A percentile compares a stretch with the other conserved stretches of the same genome.
phyloP scores from a whole-genome alignment of 2,797 vertebrate species.

The Hydrolagus colliei region DNA sequence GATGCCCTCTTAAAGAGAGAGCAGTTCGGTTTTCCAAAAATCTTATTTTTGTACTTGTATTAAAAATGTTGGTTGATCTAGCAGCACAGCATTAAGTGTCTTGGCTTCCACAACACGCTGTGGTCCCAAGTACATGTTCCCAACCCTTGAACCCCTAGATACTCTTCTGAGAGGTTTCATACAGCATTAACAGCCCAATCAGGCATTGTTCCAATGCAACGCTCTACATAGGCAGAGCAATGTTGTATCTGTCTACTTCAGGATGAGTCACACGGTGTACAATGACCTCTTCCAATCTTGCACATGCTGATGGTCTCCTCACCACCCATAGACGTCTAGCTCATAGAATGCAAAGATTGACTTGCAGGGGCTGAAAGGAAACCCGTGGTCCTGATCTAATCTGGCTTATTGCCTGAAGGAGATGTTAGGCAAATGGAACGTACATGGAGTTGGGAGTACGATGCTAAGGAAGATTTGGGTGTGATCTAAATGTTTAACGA shows the following conservation, averaged over 20 bases:
- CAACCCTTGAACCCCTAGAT: background rate
- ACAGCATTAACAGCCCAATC: background rate
- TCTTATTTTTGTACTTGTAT: background rate
- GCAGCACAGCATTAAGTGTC: background rate
- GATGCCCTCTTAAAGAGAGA: background rate
- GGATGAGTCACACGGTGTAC: too few species aligned
- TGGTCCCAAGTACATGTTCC: background rate
- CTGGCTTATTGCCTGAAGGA: background rate
- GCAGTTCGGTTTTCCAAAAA: background rate
- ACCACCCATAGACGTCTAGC: background rate
- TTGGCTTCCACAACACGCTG: background rate
- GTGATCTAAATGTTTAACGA: background rate
- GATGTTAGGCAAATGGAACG: background rate
- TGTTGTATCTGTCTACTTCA: background rate
- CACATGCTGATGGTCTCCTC: background rate
- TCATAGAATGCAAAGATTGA: background rate
- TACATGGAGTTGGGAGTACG: background rate
- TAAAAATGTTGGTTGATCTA: background rate
- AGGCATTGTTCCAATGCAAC: background rate
- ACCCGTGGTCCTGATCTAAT: too few species aligned
- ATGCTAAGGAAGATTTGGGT: too few species aligned
- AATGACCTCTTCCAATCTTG: background rate
- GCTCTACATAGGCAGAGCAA: background rate
- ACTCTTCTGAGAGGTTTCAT: background rate
- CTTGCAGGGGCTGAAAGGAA: background rate